A percentile compares a stretch with the other conserved stretches of the same genome.
Evolutionary conservation across 2,888 invertebrate species (phyloP).

Genomic region (Litoditis marina): DNA sequence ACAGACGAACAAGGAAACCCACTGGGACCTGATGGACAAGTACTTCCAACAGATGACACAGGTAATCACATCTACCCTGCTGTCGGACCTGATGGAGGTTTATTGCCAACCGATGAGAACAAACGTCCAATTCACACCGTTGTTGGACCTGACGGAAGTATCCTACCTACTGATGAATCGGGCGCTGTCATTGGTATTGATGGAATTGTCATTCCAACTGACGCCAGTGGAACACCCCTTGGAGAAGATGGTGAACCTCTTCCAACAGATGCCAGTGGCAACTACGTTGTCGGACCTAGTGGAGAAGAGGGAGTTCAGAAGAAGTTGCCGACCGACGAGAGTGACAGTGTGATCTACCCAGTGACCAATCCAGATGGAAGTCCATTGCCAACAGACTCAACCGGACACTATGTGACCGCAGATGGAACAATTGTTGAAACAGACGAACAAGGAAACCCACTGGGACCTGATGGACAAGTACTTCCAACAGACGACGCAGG

Average conservation of each 20-base stretch:
- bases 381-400: slow-evolving; percentile 30
- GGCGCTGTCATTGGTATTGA: too few relatives aligned
- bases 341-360: slow-evolving; percentile 12
- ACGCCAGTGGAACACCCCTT: slow-evolving; percentile 19
- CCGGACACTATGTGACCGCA: slow-evolving; percentile 14
- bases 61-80: slow-evolving; percentile 29
- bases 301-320: slow-evolving; percentile 7
- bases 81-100: slow-evolving; percentile 21
- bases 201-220: slow-evolving; percentile 37
- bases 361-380: slow-evolving; percentile 14
- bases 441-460: slow-evolving; percentile 8
- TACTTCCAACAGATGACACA: slow-evolving; percentile 33
- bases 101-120: slow-evolving; percentile 16
- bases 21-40: slow-evolving; percentile 17
- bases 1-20: slow-evolving; percentile 15
- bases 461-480: slow-evolving; percentile 16
- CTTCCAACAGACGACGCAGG: slow-evolving; percentile 30
- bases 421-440: slow-evolving; percentile 6
- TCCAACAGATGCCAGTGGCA: slow-evolving; percentile 29
- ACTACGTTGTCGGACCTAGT: slow-evolving; percentile 8
- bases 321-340: not conserved
- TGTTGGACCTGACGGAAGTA: slow-evolving; percentile 22
- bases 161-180: too few relatives aligned
- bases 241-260: slow-evolving; percentile 18
- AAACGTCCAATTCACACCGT: slow-evolving; percentile 12